Evolutionary conservation across 2,113 vertebrate species (phyloP), one percentile per base, ranked within the genome.

Genomic region (Gymnarchus niloticus): DNA sequence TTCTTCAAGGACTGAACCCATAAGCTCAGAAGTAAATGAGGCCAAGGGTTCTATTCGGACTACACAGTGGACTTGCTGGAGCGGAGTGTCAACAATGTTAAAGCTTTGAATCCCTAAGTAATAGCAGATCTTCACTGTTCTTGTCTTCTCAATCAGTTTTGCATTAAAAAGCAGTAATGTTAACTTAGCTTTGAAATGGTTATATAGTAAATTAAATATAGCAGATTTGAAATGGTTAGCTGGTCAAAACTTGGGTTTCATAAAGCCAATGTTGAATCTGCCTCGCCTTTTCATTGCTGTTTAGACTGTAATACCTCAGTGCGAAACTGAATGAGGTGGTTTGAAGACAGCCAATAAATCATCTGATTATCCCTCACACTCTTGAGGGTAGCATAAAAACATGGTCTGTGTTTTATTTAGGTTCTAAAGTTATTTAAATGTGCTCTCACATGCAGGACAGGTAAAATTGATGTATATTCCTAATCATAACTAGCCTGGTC

Each of bases 271-370:
- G 41, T 69, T 59, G 46, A 65, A 84, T 69, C 44, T 84, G 21
- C 33, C 14, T 28, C 56, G 57, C 46, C 41, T 84, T 65, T 48
- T 65, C 8, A 48, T 44, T 84, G 41, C 44, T 84, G 41, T 61
- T 48, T 49, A 65, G 57, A 49, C 57, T 69, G 83, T 65, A 46
- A 56, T 48, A 33, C 52, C 21, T 81, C 1, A 6, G 85, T 54
- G 7, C 48, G 10, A 21, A 59, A 65, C 7, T 61, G 82, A 48
- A 76, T 56, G 12, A n/a, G 56, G 76, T 28, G 57, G 65, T 80
- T 80, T 44, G 88, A 83, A 37, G 57, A 10, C 44, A 69, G 33
- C 89, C 59, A 91, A 89, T 90, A 91, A 86, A 86, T 83, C 25
- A 76, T 56, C 37, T 88, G 87, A 76, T 73, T 73, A n/a, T 19